Base-by-base conservation (phyloP, 2,113 vertebrate genomes). In the Varanus salvator region DNA sequence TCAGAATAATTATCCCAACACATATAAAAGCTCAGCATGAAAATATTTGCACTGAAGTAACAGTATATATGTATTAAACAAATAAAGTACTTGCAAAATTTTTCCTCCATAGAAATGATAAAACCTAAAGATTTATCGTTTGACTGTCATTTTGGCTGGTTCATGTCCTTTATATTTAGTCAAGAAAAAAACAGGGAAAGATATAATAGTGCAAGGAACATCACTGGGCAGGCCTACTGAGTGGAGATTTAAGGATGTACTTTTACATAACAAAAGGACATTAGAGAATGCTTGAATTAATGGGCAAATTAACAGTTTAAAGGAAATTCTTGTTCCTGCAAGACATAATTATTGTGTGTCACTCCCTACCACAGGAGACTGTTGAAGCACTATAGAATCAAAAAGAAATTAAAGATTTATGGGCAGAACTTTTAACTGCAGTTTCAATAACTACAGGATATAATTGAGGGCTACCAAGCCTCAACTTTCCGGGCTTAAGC, bases 251-350 rank as follows among this genome's bases (percentile, higher is more conserved):
- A 80, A 80, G 50, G 52, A 66, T 54, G 66, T 64, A 71, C 14
- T 87, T 50, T 77, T 15, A 86, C 86, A 88, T 6, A 8, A 11
- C 64, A 91, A 90, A 89, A 93, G 85, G 84, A 84, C 90, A 90
- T 92, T 93, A 93, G 48, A 84, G 90, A 91, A 85, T 87, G 72
- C 34, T 83, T 4, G 74, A 54, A 92, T 25, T 83, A 89, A 91
- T 34, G 83, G 76, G 80, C 60, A 85, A 93, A 92, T 92, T 77
- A 85, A 90, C 83, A 89, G 38, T 94, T 96, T 88, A 94, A 90
- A 95, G 89, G 91, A 78, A 93, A 85, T 72, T 77, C 95, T 96
- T 96, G 82, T 84, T 95, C 93, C 88, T 69, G 87, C 84, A 91
- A 77, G 66, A 86, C 54, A 87, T 94, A 93, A 94, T 97, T 93